These are phyloP conservation scores for Tylochromis polylepis DNA, from an alignment of 2,113 vertebrate species.

Conservation along the genomic window DNA sequence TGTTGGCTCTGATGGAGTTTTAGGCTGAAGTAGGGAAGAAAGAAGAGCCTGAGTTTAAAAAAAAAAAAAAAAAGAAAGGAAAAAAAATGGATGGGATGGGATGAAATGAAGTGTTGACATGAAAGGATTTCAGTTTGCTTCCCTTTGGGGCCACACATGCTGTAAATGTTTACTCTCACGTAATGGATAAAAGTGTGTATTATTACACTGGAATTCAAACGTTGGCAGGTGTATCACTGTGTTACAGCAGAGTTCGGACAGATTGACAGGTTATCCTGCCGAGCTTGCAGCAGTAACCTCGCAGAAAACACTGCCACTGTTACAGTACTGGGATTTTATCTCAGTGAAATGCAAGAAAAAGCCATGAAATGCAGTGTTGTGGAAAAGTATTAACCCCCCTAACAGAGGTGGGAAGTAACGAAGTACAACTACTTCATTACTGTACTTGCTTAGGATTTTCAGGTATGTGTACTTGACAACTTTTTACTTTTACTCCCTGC, in stretches of 20 bases:
- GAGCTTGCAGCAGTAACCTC: neutral
- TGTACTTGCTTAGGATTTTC: too few relatives aligned
- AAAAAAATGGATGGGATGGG: neutral
- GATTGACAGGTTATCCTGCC: neutral
- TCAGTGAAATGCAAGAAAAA: neutral
- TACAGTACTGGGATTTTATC: neutral
- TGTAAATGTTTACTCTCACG: slow-evolving; percentile 10
- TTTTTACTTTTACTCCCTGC: too few relatives aligned
- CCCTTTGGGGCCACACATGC: slow-evolving; percentile 19
- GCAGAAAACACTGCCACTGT: neutral
- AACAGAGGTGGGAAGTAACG: neutral
- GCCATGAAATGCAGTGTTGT: neutral
- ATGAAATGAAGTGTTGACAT: slow-evolving; percentile 9
- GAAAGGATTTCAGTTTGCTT: slow-evolving; percentile 19
- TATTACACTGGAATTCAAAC: neutral
- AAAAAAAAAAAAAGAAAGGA: neutral
- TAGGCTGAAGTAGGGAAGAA: slow-evolving; percentile 11
- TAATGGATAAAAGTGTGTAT: slow-evolving; percentile 16
- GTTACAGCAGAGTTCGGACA: neutral
- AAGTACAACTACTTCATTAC: neutral
- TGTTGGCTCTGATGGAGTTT: slow-evolving; percentile 14
- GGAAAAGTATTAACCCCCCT: neutral
- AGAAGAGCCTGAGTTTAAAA: neutral
- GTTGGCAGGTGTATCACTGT: neutral
- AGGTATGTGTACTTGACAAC: too few relatives aligned